Conservation (phyloP, 2,888 invertebrate species). For the Drosophila phalerata region DNA sequence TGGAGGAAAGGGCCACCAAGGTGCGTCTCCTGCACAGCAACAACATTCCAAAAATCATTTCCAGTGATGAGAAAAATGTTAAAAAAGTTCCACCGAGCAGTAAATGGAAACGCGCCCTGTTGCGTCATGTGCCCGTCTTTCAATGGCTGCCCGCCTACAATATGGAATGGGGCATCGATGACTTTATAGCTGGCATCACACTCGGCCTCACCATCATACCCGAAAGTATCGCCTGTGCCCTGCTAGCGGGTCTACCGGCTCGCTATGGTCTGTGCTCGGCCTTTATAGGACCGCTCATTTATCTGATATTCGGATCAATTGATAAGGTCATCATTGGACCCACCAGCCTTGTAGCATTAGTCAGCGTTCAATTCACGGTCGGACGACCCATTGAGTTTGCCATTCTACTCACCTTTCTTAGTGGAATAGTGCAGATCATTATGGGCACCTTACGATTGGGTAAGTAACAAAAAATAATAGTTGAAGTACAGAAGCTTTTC, state of each 20-base stretch:
- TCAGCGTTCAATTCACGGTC: constrained; percentile 91
- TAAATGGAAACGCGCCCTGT: constrained; percentile 60
- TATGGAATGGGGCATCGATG: constrained; percentile 88
- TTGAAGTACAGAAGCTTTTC: too few relatives aligned
- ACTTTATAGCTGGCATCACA: constrained; percentile 94
- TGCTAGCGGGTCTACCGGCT: constrained; percentile 93
- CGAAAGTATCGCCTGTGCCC: constrained; percentile 97
- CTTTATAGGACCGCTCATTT: constrained; percentile 94
- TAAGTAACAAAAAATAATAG: constrained; percentile 80
- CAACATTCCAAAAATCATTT: constrained; percentile 3
- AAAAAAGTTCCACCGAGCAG: constrained; percentile 26
- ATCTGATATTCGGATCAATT: constrained; percentile 94
- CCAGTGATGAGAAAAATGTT: constrained; percentile 3
- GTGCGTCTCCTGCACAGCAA: constrained; percentile 42
- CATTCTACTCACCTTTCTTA: constrained; percentile 91
- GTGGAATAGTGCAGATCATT: constrained; percentile 91
- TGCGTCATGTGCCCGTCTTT: constrained; percentile 71
- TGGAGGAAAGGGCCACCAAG: constrained; percentile 53
- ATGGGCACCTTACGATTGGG: constrained; percentile 93
- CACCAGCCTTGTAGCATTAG: constrained; percentile 92
- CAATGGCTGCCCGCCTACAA: constrained; percentile 83
- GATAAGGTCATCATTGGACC: constrained; percentile 94
- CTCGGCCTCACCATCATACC: constrained; percentile 96
- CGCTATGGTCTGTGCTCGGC: constrained; percentile 97
- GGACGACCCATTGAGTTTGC: constrained; percentile 91